Base-by-base conservation (phyloP, 2,888 invertebrate species). In the Helicoverpa assulta region DNA sequence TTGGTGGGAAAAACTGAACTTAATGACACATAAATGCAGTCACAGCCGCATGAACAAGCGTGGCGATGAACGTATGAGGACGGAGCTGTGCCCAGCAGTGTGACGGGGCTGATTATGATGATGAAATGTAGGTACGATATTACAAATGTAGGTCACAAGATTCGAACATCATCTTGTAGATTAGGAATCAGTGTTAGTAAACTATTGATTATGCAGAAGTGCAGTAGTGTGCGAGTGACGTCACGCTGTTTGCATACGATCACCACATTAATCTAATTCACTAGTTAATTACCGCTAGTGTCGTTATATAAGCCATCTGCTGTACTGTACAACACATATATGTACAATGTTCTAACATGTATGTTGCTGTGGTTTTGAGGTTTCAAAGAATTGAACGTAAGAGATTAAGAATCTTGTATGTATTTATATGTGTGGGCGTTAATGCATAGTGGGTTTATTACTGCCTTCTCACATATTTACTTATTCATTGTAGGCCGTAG, bases 201-300 rank as follows among this genome's bases (percentile, higher is more conserved):
- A 18, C 16, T 16, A 21, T 63, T 21, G 2, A 51, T 21, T 52
- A 51, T 51, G 47, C 14, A 47, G 12, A 21, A n/a, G 37, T 14
- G 6, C n/a, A 18, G 18, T 55, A 18, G 19, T 33, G 40, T 19
- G 18, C 12, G 16, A 16, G n/a, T 59, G 51, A 19, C 7, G 50
- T 50, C 16, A 62, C 65, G 53, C 33, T 56, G 78, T 63, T 62
- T 56, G 56, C 52, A 51, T 33, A 60, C 53, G 54, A 55, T 52
- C 63, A 26, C 16, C 37, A 37, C 57, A 53, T 70, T 56, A 68
- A 81, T 73, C 62, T 58, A 66, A 78, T 73, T 55, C 60, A 60
- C 29, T 53, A 61, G 60, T 70, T 81, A 57, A 78, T 78, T 62
- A 67, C 55, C 50, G 54, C 52, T 54, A 54, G 69, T 61, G 67